phyloP scores from a whole-genome alignment of 2,113 vertebrate genomes.

The Numenius arquata region DNA sequence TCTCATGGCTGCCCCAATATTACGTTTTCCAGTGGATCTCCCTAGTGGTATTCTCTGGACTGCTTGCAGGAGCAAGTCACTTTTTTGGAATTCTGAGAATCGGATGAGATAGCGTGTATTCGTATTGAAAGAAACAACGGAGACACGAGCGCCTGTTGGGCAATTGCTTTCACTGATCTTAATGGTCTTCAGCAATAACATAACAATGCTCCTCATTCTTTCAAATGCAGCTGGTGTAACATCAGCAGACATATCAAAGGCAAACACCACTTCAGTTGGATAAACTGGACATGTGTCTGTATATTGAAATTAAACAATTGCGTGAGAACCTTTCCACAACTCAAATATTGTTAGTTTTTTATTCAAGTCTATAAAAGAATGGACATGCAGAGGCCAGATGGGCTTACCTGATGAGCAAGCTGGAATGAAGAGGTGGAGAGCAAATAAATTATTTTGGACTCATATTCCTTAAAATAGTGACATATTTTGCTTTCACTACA shows the following conservation, averaged over 20 bases:
- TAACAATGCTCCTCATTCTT: slow-evolving; percentile 76
- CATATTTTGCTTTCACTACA: neutral
- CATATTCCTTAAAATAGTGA: neutral
- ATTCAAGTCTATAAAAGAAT: neutral
- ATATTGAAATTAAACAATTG: slow-evolving; percentile 44
- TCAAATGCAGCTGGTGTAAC: slow-evolving; percentile 76
- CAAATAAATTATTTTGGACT: neutral
- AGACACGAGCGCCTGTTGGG: slow-evolving; percentile 79
- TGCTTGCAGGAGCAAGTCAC: slow-evolving; percentile 66
- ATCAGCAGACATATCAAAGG: slow-evolving; percentile 82
- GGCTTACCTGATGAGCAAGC: slow-evolving; percentile 68
- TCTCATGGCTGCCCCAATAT: slow-evolving; percentile 82
- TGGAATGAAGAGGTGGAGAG: slow-evolving; percentile 31
- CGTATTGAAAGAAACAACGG: slow-evolving; percentile 77
- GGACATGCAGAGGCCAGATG: neutral
- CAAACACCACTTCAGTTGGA: slow-evolving; percentile 86
- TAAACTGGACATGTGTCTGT: slow-evolving; percentile 73
- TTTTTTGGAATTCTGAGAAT: slow-evolving; percentile 80
- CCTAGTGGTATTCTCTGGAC: slow-evolving; percentile 74
- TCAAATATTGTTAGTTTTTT: neutral
- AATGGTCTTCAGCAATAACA: slow-evolving; percentile 74
- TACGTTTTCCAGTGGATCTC: slow-evolving; percentile 65
- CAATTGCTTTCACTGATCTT: slow-evolving; percentile 84
- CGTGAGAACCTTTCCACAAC: neutral
- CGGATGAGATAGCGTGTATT: slow-evolving; percentile 78